Base-by-base conservation (phyloP, 2,888 invertebrate genomes). In the Oscheius sp. region DNA sequence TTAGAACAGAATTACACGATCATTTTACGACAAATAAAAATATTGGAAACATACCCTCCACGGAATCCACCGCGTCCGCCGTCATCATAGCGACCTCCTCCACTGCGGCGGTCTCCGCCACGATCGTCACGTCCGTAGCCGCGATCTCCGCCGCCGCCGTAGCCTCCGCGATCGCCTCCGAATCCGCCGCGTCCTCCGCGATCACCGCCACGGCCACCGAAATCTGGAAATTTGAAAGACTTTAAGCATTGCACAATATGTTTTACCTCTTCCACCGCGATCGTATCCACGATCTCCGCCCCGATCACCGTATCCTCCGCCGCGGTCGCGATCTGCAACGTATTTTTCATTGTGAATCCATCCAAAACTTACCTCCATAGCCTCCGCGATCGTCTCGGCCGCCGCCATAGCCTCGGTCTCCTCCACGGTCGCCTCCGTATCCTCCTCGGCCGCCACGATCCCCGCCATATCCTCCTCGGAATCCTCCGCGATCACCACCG, bases 381-480 rank as follows among this genome's bases (percentile, higher is more conserved):
- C 73, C 76, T 35, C 59, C 63, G 21, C 78, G 66, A n/a, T 48
- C 73, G n/a, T 75, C 76, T 5, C 79, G 71, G 42, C 76, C 78
- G 37, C 76, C 73, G 4, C 74, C 73, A 58, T 65, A 70, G 42
- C 73, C 58, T 13, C 53, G 48, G 29, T 57, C 35, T 5, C 65
- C 76, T 10, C 76, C 70, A 32, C 76, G 62, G 42, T 63, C 72
- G 57, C 76, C 73, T 13, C 75, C 72, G 47, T 53, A 65, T 9
- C 66, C 68, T 57, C 70, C 74, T 2, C 55, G 33, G 55, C 51
- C 63, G 35, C 70, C 63, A 4, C 75, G n/a, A 21, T 51, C 32
- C 2, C 51, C 48, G 7, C 70, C 68, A 51, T 70, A 47, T 55
- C 32, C 35, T 35, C 32, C 55, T 35, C 9, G 37, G 48, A 37